These are phyloP conservation scores for Troides aeacus DNA, from an alignment of 2,888 invertebrate genomes.

Conservation along the genomic window DNA sequence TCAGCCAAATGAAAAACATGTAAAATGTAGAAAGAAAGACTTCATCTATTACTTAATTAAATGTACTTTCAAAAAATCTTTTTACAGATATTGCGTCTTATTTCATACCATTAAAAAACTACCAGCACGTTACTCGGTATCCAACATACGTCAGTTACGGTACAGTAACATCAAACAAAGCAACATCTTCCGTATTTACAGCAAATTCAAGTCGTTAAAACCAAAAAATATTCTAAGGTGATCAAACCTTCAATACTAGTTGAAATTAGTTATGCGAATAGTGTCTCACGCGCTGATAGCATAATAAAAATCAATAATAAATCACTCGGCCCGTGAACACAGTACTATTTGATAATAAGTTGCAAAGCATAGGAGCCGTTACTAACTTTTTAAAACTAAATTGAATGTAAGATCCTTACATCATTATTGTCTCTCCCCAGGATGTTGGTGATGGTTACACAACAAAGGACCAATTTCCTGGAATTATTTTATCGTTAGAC, in stretches of 20 bases:
- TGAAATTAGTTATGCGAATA: conserved; percentile 24
- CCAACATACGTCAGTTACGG: not conserved
- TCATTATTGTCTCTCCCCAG: too few species aligned
- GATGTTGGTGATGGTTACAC: too few species aligned
- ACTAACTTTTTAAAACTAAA: too few species aligned
- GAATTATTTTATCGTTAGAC: too few species aligned
- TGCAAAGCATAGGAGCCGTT: not conserved
- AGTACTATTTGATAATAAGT: not conserved
- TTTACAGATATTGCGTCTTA: not conserved
- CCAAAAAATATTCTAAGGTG: conserved; percentile 17
- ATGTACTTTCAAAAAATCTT: not conserved
- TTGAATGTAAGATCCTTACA: too few species aligned
- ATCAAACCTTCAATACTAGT: conserved; percentile 18
- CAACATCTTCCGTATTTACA: conserved; percentile 15
- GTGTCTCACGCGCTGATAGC: conserved; percentile 22
- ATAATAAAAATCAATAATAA: conserved; percentile 27
- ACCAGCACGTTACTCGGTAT: not conserved
- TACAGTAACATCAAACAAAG: conserved; percentile 14
- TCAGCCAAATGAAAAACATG: not conserved
- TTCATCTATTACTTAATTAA: not conserved
- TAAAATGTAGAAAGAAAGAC: not conserved
- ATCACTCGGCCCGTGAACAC: conserved; percentile 20
- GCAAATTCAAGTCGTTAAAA: conserved; percentile 5
- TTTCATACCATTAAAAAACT: not conserved
- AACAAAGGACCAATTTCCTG: too few species aligned